These are phyloP conservation scores for Megalurothrips usitatus DNA, from an alignment of 2,888 invertebrate genomes.

Conservation along the genomic window DNA sequence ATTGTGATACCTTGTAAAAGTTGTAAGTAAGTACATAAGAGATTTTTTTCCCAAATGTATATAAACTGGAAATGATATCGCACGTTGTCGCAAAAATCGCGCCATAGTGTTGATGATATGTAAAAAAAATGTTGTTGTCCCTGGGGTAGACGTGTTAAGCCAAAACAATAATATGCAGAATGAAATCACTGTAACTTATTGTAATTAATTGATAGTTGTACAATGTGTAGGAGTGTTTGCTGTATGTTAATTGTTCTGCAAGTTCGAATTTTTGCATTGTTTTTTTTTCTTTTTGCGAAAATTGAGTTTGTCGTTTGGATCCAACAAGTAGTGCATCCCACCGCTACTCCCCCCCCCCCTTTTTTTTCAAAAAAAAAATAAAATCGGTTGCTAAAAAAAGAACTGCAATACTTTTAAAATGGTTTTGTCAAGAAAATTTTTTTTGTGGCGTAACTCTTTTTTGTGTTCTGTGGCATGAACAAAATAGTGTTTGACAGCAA, in stretches of 20 bases:
- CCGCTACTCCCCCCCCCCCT: background rate
- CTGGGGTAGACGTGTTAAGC: background rate
- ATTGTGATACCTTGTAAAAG: slow-evolving; percentile 24
- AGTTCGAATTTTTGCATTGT: background rate
- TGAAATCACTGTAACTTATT: background rate
- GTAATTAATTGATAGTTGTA: background rate
- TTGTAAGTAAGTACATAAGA: background rate
- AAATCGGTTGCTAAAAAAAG: background rate
- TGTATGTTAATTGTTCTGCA: background rate
- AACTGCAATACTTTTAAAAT: too few relatives aligned
- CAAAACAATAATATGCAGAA: background rate
- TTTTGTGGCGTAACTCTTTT: background rate
- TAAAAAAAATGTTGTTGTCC: background rate
- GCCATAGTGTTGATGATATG: background rate
- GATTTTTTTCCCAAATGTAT: background rate
- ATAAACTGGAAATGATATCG: background rate
- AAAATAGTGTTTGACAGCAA: background rate
- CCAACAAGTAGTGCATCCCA: background rate
- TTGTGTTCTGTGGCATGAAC: background rate
- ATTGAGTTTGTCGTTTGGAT: background rate
- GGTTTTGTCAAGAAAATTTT: background rate
- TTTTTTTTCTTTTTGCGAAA: background rate
- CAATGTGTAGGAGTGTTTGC: background rate
- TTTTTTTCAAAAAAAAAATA: background rate
- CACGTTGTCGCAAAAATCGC: background rate